Evolutionary conservation across 2,888 invertebrate genomes (phyloP).

Genomic region (Argynnis bischoffii): DNA sequence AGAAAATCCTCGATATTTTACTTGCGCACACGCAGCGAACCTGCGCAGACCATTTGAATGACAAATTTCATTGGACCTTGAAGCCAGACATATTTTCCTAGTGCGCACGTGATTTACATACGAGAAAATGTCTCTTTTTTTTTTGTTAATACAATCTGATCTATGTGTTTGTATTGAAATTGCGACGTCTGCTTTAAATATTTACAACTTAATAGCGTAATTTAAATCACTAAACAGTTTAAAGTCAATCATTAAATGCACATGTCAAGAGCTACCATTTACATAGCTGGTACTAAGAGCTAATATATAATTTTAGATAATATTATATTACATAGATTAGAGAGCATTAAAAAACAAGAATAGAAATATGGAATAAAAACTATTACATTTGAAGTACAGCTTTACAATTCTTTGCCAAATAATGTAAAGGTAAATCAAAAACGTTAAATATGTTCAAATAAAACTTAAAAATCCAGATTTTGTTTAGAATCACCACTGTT

Average conservation of each 20-base stretch:
- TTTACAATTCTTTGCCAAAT: no score
- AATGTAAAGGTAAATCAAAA: no score
- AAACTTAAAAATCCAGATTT: no score
- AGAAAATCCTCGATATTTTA: constrained; percentile 69
- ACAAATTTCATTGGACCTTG: constrained; percentile 79
- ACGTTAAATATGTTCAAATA: no score
- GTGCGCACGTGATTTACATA: constrained; percentile 77
- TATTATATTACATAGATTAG: no score
- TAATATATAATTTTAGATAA: no score
- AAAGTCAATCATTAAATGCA: background rate
- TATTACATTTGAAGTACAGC: no score
- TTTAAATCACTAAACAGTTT: background rate
- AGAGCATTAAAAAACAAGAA: no score
- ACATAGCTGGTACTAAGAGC: background rate
- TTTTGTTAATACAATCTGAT: constrained; percentile 2
- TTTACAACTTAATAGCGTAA: constrained; percentile 2
- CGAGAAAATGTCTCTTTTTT: constrained; percentile 43
- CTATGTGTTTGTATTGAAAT: constrained; percentile 13
- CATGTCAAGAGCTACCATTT: background rate
- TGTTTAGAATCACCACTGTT: no score
- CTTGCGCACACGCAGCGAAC: constrained; percentile 58
- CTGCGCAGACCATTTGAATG: constrained; percentile 64
- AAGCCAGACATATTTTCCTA: constrained; percentile 71
- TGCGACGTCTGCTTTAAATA: background rate
- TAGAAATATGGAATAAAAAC: no score